Conservation (phyloP, 2,113 vertebrate species). For the Triplophysa tibetana region DNA sequence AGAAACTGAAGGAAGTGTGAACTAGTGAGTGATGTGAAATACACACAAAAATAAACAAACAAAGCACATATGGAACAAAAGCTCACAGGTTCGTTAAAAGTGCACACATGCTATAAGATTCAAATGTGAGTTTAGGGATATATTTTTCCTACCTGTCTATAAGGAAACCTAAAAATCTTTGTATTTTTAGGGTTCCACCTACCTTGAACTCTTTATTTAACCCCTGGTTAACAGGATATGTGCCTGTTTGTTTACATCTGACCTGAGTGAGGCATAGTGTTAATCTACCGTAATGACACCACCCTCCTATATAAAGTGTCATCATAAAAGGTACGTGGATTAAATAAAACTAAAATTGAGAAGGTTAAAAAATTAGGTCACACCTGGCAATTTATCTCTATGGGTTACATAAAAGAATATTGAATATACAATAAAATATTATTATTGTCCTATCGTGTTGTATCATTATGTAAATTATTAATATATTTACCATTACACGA, state of each 20-base stretch:
- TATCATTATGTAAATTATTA: too few relatives aligned
- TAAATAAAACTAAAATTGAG: neutral
- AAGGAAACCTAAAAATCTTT: too few relatives aligned
- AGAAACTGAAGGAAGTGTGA: constrained; percentile 73
- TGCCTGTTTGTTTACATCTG: neutral
- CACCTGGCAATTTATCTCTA: too few relatives aligned
- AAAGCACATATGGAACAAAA: constrained; percentile 48
- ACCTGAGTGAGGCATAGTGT: neutral
- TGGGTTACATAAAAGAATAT: too few relatives aligned
- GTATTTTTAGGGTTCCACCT: neutral
- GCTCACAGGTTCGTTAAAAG: neutral
- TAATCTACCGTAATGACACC: constrained; percentile 12
- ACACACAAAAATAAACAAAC: constrained; percentile 69
- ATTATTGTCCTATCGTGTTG: too few relatives aligned
- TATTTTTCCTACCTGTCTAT: neutral
- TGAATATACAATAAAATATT: too few relatives aligned
- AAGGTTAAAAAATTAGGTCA: too few relatives aligned
- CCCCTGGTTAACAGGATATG: neutral
- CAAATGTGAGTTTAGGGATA: too few relatives aligned
- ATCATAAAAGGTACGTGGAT: neutral
- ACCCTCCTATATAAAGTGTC: constrained; percentile 3
- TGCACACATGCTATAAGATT: neutral
- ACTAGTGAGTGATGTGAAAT: constrained; percentile 69
- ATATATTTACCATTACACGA: too few relatives aligned
- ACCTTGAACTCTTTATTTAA: neutral